Base-by-base conservation (phyloP, 92 coral and sea anemone species). In the Parazoanthus darwini region DNA sequence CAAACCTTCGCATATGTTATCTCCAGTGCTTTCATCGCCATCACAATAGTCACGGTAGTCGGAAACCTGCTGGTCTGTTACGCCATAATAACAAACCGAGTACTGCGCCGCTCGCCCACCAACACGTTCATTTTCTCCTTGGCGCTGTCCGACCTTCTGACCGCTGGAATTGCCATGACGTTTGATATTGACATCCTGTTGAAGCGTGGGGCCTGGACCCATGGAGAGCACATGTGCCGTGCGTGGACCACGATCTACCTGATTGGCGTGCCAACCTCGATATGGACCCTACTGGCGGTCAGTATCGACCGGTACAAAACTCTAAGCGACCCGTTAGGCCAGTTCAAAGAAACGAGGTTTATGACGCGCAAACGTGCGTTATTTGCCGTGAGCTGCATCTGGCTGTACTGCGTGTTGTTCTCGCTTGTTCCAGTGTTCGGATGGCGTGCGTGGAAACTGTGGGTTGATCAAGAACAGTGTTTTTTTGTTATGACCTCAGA, bases 21-120 rank as follows among this genome's bases (percentile, higher is more conserved):
- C 39, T 46, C 79, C 3, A 36, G 79, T 70, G 72, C 83, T 18
- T 79, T 89, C 11, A 85, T 94, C 11, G 56, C 73, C 33, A 92
- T 97, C 54, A 86, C 94, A 35, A 66, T 92, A 2, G 91, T 86
- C 54, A 94, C 98, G 33, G 78, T 91, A 26, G 59, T 95, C 66
- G 99, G 99, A 56, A 97, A 97, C 85, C 43, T 89, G 56, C 85
- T 97, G 37, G 99, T 97, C 79, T 94, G 96, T 78, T 46, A 88
- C 51, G 98, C 98, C 6, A 93, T 97, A 74, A 48, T 87, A 25
- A 81, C 93, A 8, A 93, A 94, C 91, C 82, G 84, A 23, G 81
- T 80, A 13, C 93, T 97, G 7, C 94, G 97, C 1, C 90, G 91
- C 22, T 93, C 96, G 5, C 92, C 99, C 25, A 97, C 98, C 2